phyloP scores from a whole-genome alignment of 1,140 invertebrate genomes.

The Conus betulinus region DNA sequence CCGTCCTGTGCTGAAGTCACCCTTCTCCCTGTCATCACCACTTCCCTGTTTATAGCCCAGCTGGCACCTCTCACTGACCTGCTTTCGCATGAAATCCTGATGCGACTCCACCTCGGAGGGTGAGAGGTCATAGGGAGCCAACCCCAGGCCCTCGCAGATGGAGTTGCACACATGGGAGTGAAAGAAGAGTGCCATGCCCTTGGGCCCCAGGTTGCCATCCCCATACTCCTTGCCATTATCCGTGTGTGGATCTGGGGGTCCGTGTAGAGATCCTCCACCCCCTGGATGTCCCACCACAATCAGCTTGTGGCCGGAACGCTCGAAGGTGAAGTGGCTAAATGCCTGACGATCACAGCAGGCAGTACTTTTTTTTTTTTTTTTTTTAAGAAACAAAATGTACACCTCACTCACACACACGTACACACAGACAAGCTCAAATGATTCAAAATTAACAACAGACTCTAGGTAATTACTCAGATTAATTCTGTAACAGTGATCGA shows the following conservation, averaged over 20 bases:
- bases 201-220: slow-evolving; percentile 80
- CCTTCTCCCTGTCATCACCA: not conserved
- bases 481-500: no score
- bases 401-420: no score
- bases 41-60: not conserved
- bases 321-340: slow-evolving; percentile 82
- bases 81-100: slow-evolving; percentile 59
- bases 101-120: slow-evolving; percentile 68
- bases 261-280: slow-evolving; percentile 82
- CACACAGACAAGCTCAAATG: no score
- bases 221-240: slow-evolving; percentile 77
- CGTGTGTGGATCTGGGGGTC: slow-evolving; percentile 82
- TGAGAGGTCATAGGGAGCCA: slow-evolving; percentile 79
- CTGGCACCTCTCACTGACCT: slow-evolving; percentile 51
- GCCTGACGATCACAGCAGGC: slow-evolving; percentile 67
- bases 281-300: slow-evolving; percentile 82
- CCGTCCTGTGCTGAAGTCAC: not conserved
- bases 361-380: no score
- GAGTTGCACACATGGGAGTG: slow-evolving; percentile 80
- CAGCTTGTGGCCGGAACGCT: slow-evolving; percentile 80
- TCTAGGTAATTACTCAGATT: no score
- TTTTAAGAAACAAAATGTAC: no score
- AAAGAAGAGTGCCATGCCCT: slow-evolving; percentile 82
- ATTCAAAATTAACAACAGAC: no score
- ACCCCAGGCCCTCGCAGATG: slow-evolving; percentile 78